These are phyloP conservation scores for Coelopa pilipes DNA, from an alignment of 2,888 invertebrate genomes.

Conservation along the genomic window DNA sequence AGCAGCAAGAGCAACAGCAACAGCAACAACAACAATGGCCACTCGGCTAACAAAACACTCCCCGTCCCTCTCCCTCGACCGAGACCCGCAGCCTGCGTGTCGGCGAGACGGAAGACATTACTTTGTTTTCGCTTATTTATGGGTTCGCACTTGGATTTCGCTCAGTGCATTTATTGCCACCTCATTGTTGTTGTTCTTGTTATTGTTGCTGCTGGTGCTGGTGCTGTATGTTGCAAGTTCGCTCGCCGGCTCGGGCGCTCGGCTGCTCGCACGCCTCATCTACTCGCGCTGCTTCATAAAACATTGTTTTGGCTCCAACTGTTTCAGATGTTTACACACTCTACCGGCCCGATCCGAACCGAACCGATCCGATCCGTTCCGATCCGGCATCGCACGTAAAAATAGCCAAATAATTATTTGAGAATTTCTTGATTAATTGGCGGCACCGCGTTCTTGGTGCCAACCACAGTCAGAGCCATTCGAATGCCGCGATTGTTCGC, in stretches of 20 bases:
- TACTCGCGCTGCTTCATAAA: constrained; percentile 41
- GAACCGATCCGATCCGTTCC: too few relatives aligned
- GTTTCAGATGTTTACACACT: constrained; percentile 29
- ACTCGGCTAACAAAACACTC: too few relatives aligned
- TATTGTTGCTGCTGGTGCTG: constrained; percentile 46
- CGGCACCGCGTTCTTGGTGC: constrained; percentile 54
- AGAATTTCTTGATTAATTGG: constrained; percentile 66
- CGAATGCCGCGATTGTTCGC: constrained; percentile 40
- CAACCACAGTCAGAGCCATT: constrained; percentile 45
- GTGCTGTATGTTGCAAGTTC: too few relatives aligned
- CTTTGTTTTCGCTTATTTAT: too few relatives aligned
- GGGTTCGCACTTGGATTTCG: constrained; percentile 2
- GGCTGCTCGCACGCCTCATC: constrained; percentile 41
- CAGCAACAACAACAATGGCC: background rate
- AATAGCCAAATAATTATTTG: constrained; percentile 65
- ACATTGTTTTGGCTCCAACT: constrained; percentile 35
- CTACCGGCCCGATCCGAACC: constrained; percentile 17
- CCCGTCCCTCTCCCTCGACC: too few relatives aligned
- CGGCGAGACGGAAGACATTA: background rate
- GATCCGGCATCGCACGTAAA: constrained; percentile 49
- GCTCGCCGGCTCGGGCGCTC: constrained; percentile 35
- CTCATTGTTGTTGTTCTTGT: constrained; percentile 55
- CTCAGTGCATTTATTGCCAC: constrained; percentile 40
- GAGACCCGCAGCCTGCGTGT: too few relatives aligned
- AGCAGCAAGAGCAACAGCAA: background rate